Evolutionary conservation across 2,797 vertebrate species (phyloP).

Genomic region (Chloroceryle amazona): DNA sequence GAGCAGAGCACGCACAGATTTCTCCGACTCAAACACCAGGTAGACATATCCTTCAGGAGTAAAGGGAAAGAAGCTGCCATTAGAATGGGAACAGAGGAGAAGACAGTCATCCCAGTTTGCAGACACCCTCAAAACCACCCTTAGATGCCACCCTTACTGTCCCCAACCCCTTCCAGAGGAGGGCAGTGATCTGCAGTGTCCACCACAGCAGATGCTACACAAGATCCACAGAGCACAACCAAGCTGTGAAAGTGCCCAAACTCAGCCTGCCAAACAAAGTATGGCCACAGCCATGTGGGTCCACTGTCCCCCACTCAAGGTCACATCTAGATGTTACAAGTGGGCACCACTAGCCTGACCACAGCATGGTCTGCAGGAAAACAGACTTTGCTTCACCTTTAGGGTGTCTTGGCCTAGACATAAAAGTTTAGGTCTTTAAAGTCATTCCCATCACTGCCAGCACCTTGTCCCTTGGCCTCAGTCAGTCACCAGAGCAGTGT

Average conservation of each 20-base stretch:
- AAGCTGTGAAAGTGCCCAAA: background rate
- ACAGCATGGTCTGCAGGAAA: rapidly evolving
- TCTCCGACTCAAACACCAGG: slow-evolving; percentile 97
- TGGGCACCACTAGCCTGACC: background rate
- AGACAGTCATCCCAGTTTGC: background rate
- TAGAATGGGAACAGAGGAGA: background rate
- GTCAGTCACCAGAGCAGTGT: too few relatives aligned
- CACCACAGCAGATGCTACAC: background rate
- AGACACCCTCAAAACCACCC: background rate
- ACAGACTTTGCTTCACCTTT: background rate
- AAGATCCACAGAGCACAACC: background rate
- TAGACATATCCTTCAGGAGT: slow-evolving; percentile 91
- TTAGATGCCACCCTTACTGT: background rate
- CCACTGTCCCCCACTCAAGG: rapidly evolving
- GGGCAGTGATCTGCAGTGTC: rapidly evolving
- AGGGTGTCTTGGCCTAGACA: background rate
- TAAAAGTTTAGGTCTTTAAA: background rate
- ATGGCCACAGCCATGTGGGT: rapidly evolving
- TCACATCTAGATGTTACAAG: background rate
- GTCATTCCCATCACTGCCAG: background rate
- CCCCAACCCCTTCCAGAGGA: background rate
- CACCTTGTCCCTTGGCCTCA: background rate
- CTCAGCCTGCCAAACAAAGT: rapidly evolving
- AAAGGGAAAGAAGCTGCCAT: background rate
- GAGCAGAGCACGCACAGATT: slow-evolving; percentile 93